A percentile compares a stretch with the other conserved stretches of the same genome.
Conservation (phyloP, 2,113 vertebrate species). For the Loxodonta africana region DNA sequence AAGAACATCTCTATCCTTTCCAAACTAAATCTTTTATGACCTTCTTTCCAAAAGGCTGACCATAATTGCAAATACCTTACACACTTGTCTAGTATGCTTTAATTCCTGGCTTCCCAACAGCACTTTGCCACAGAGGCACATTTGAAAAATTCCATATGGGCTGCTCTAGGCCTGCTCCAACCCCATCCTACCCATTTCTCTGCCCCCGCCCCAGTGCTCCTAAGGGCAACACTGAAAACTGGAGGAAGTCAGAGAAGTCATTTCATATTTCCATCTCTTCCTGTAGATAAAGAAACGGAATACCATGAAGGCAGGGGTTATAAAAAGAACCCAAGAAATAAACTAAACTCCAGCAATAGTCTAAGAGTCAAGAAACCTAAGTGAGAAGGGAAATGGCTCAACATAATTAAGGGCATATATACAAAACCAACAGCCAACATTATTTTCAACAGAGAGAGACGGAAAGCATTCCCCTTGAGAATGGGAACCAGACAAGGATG, state of each 20-base stretch:
- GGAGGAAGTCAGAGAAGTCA: background rate
- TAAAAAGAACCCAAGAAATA: constrained; percentile 15
- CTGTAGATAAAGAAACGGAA: background rate
- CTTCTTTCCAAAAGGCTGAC: constrained; percentile 57
- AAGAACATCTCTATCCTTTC: constrained; percentile 57
- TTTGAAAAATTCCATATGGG: background rate
- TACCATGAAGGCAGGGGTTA: background rate
- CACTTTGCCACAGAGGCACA: background rate
- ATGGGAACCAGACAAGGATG: too few relatives aligned
- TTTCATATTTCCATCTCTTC: background rate
- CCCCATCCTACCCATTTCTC: background rate
- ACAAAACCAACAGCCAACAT: too few relatives aligned
- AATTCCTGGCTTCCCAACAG: constrained; percentile 36
- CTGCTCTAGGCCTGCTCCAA: background rate
- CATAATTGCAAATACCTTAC: constrained; percentile 28
- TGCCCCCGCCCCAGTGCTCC: accelerated
- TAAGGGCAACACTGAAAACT: background rate
- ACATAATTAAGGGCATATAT: too few relatives aligned
- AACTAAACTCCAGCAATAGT: background rate
- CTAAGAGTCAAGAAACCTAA: background rate
- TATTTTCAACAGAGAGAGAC: too few relatives aligned
- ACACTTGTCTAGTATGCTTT: background rate
- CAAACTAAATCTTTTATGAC: constrained; percentile 59
- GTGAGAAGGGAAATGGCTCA: too few relatives aligned
- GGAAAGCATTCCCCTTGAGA: too few relatives aligned